Evolutionary conservation across 2,797 vertebrate genomes (phyloP).

Genomic region (Protonibea diacanthus): DNA sequence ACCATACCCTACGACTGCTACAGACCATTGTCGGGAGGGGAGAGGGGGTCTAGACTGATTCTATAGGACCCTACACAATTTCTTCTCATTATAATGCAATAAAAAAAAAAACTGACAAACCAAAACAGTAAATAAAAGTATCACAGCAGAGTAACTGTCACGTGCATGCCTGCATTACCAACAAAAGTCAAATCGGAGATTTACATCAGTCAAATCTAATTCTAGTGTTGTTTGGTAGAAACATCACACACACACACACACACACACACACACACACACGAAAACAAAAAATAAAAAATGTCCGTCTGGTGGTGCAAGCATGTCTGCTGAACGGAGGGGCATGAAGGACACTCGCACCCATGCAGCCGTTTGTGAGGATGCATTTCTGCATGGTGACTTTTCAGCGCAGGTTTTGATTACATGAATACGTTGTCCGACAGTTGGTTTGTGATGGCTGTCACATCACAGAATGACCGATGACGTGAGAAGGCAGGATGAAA

Average conservation of each 20-base stretch:
- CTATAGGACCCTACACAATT: constrained; percentile 45
- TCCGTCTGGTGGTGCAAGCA: constrained; percentile 39
- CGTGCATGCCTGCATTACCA: constrained; percentile 60
- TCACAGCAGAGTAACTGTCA: constrained; percentile 58
- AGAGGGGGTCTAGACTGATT: constrained; percentile 50
- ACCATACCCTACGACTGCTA: constrained; percentile 63
- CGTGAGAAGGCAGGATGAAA: constrained; percentile 42
- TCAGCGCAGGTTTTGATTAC: constrained; percentile 35
- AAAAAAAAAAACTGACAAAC: constrained; percentile 40
- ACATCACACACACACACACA: constrained; percentile 27
- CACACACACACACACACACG: too few relatives aligned
- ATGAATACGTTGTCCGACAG: constrained; percentile 30
- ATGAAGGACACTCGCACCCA: constrained; percentile 49
- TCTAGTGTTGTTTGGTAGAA: constrained; percentile 55
- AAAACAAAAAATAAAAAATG: neutral
- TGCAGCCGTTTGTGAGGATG: constrained; percentile 36
- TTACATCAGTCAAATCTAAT: constrained; percentile 49
- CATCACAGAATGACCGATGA: constrained; percentile 29
- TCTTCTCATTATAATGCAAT: constrained; percentile 52
- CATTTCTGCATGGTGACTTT: constrained; percentile 32
- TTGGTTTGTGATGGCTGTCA: constrained; percentile 33
- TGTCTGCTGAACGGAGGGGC: constrained; percentile 27
- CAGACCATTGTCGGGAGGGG: constrained; percentile 48
- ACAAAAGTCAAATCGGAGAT: constrained; percentile 56
- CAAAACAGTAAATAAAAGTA: constrained; percentile 36